These are phyloP conservation scores for Anoplius nigerrimus DNA, from an alignment of 2,888 invertebrate genomes.

Conservation along the genomic window DNA sequence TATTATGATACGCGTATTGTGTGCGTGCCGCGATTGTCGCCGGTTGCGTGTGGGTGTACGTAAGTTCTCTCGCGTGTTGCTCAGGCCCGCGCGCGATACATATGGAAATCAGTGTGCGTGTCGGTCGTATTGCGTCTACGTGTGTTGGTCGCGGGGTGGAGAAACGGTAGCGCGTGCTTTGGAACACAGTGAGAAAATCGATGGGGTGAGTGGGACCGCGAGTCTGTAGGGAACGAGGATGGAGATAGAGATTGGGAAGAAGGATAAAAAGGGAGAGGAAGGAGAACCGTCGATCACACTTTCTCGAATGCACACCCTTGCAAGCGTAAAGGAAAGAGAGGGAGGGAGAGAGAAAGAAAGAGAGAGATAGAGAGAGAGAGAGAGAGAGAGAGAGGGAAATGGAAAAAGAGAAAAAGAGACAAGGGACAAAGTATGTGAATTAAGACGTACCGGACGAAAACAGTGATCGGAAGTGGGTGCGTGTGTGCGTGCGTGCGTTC, in stretches of 20 bases:
- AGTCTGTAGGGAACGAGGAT: not conserved
- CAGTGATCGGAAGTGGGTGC: not conserved
- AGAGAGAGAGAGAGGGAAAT: slow-evolving; percentile 10
- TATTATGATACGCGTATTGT: slow-evolving; percentile 45
- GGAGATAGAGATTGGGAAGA: slow-evolving; percentile 1
- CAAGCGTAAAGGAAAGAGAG: slow-evolving; percentile 2
- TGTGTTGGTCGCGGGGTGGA: slow-evolving; percentile 3
- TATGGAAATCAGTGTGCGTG: not conserved
- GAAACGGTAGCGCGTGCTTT: not conserved
- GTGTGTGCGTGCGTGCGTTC: not conserved
- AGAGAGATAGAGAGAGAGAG: not conserved
- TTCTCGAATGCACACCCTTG: no score
- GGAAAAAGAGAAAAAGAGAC: slow-evolving; percentile 7
- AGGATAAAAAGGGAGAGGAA: slow-evolving; percentile 5
- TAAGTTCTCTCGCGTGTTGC: slow-evolving; percentile 1
- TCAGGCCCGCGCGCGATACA: no score
- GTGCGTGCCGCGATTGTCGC: slow-evolving; percentile 24
- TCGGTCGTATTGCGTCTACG: not conserved
- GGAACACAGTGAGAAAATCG: slow-evolving; percentile 37
- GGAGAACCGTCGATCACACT: not conserved
- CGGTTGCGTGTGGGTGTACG: slow-evolving; percentile 24
- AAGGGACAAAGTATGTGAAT: no score
- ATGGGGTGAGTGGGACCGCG: slow-evolving; percentile 30
- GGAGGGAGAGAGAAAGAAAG: slow-evolving; percentile 3
- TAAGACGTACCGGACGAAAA: not conserved